Percentiles rank a stretch among this genome's conserved stretches.
Conservation (phyloP, 2,888 invertebrate genomes). For the Cylindroiulus punctatus region DNA sequence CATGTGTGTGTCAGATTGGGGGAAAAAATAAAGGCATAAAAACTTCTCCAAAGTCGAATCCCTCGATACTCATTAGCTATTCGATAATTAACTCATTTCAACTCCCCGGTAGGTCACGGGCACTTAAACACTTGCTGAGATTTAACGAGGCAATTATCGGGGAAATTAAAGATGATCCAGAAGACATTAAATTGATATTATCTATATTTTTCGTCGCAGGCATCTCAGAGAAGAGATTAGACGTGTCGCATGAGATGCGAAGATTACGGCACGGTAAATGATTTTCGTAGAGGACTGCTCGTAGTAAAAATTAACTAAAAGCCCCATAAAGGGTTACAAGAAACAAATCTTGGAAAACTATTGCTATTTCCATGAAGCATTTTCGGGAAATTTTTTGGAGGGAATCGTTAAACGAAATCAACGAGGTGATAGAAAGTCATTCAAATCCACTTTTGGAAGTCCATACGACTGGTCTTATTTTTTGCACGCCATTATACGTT, state of each 20-base stretch:
- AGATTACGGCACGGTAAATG: background rate
- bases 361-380: too few species aligned
- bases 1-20: background rate
- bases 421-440: too few species aligned
- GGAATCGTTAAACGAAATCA: too few species aligned
- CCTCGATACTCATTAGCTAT: constrained; percentile 37
- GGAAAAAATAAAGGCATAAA: background rate
- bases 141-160: constrained; percentile 45
- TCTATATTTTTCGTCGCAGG: background rate
- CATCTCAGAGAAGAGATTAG: background rate
- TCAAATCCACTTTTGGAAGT: too few species aligned
- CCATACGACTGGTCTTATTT: too few species aligned
- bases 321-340: too few species aligned
- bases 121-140: constrained; percentile 34
- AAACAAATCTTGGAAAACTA: too few species aligned
- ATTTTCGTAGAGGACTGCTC: too few species aligned
- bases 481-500: too few species aligned
- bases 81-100: constrained; percentile 40
- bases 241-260: background rate
- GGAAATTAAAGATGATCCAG: constrained; percentile 38
- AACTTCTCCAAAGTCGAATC: background rate
- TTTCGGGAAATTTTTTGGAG: too few species aligned
- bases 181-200: constrained; percentile 14
- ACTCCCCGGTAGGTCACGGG: background rate
- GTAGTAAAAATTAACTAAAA: too few species aligned